These are phyloP conservation scores for Festucalex cinctus DNA, from an alignment of 2,113 vertebrate genomes.

Conservation along the genomic window DNA sequence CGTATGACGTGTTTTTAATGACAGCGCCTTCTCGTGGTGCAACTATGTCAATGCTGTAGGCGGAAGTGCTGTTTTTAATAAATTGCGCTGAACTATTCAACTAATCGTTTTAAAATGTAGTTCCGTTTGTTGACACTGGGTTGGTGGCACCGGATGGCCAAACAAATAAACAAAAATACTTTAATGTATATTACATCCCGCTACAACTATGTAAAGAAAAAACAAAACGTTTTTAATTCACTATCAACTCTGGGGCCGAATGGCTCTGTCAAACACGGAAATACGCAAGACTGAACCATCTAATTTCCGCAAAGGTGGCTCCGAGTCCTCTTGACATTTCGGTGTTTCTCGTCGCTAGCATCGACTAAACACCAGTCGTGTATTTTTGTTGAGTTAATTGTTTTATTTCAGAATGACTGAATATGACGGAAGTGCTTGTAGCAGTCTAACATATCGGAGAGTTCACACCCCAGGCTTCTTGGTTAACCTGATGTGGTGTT, in stretches of 20 bases:
- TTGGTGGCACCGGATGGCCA: neutral
- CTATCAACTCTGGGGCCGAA: neutral
- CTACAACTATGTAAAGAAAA: neutral
- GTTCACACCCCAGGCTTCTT: constrained; percentile 2
- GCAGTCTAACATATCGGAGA: neutral
- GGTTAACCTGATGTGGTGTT: constrained; percentile 10
- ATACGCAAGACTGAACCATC: neutral
- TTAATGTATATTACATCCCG: neutral
- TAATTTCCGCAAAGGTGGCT: constrained; percentile 27
- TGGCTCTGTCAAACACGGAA: constrained; percentile 34
- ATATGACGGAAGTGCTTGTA: constrained; percentile 14
- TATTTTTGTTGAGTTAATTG: constrained; percentile 1
- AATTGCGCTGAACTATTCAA: neutral
- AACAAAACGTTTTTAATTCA: neutral
- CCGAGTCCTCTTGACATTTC: constrained; percentile 18
- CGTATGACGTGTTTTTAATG: neutral
- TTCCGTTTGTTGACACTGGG: neutral
- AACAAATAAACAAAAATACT: neutral
- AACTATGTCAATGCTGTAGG: neutral
- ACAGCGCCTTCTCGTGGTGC: constrained; percentile 52
- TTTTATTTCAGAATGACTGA: neutral
- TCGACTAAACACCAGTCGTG: neutral
- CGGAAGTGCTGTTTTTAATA: constrained; percentile 5
- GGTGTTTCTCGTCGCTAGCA: neutral
- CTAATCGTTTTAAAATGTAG: neutral